Conservation (phyloP, 2,113 vertebrate genomes). For the Sporophila hypoxantha region DNA sequence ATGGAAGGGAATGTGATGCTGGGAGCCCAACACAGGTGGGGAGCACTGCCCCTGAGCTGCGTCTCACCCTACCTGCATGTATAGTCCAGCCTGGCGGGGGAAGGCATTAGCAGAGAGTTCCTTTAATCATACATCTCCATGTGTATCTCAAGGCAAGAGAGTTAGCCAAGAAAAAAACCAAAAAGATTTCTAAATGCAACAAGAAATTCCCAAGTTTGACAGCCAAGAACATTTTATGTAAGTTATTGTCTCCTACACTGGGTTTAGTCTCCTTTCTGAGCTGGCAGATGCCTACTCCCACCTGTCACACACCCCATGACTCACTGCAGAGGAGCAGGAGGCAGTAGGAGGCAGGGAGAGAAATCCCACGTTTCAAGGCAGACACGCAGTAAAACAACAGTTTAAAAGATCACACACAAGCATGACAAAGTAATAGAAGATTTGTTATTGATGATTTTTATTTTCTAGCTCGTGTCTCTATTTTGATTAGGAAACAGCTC, state of each 20-base stretch:
- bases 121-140: background rate
- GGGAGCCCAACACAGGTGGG: too few species aligned
- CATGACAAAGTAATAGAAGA: background rate
- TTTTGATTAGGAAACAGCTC: background rate
- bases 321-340: background rate
- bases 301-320: background rate
- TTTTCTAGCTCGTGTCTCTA: background rate
- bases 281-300: background rate
- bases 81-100: fast-evolving
- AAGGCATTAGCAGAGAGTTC: background rate
- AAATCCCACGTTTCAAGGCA: background rate
- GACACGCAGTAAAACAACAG: background rate
- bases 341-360: background rate
- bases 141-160: background rate
- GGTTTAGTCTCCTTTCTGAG: background rate
- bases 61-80: background rate
- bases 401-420: background rate
- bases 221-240: background rate
- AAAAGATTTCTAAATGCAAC: background rate
- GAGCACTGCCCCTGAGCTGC: background rate
- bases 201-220: background rate
- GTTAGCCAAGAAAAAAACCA: background rate
- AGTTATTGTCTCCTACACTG: background rate
- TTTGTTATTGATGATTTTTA: background rate
- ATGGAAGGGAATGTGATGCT: background rate